Evolutionary conservation across 1,140 invertebrate species (phyloP), one percentile per base, ranked within the genome.

Genomic region (Aradophagus sp.): DNA sequence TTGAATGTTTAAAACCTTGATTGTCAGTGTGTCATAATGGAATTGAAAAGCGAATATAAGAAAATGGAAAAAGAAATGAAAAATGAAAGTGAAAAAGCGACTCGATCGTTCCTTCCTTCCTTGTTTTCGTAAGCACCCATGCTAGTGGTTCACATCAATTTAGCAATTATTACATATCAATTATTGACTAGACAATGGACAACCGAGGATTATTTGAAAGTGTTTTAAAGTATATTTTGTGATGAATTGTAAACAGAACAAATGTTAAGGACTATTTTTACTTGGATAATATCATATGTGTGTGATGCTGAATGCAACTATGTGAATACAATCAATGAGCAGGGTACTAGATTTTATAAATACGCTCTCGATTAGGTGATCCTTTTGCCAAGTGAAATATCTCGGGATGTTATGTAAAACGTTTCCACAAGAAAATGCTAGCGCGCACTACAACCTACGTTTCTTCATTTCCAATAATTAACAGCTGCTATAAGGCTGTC

Each of bases 301-400:
- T 61, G 65, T 61, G 65, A 69, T 61, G 61, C 13, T 55, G 26
- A 48, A 69, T 20, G 41, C 47, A 38, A 59, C 41, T 27, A 39
- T 36, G 50, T 61, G 32, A 61, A 61, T 48, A 61, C 65, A 69
- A 69, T 69, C 55, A 61, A 61, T 61, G 34, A 55, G 55, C 65
- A 69, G 65, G 65, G 55, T 69, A 69, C 65, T 69, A 69, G 56
- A 61, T 68, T 68, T 69, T 69, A 68, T 59, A 59, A 59, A 67
- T 50, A 53, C 53, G 53, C 63, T 52, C 17, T 17, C 11, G 41
- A 17, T 19, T 27, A 47, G 39, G 35, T 48, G 50, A 10, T 47
- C 41, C 29, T 27, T 44, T 23, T 7, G n/a, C n/a, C n/a, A n/a
- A 41, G 31, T 47, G 4, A 47, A 55, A 47, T 27, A 39, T 48